Base-by-base conservation (phyloP, 1,140 invertebrate genomes). In the Drosophila sulfurigaster region DNA sequence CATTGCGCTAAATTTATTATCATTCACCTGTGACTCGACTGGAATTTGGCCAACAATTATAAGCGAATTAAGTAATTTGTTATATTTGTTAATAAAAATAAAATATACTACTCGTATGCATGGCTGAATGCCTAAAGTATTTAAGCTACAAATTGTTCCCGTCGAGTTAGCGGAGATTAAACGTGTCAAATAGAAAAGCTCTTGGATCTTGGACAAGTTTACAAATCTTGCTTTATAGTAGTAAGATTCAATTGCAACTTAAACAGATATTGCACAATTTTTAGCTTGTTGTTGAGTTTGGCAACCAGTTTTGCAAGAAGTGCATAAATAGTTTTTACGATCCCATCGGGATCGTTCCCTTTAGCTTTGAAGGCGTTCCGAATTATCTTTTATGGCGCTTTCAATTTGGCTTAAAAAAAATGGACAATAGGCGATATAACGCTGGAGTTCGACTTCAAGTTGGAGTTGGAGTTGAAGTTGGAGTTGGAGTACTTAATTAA, bases 321-420 rank as follows among this genome's bases (percentile, higher is more conserved):
- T 58, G 35, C 30, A 41, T 49, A 52, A 45, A 16, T 60, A 46
- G 60, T 43, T 82, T 87, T 82, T 60, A 88, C 62, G 72, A 71
- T 70, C 67, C 51, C 64, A 43, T 67, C 57, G 83, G 83, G 81
- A 82, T 25, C 58, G 60, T 78, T 83, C 81, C 81, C 81, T 82
- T 77, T 65, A 25, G 48, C 62, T 71, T 59, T 46, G 58, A 72
- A 75, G 52, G 67, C 68, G 78, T 67, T 51, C 66, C 82, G 69
- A 65, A 75, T 81, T 63, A 54, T 49, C 64, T 67, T 88, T 86
- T 77, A 86, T 74, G 83, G 76, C 49, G 38, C 35, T 73, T 67
- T 86, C 60, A 66, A 54, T 79, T 73, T 76, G 70, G 65, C 46
- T 51, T 11, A 63, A 59, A 67, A 48, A 66, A 59, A 67, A 48